These are phyloP conservation scores for Zelostemma sp. DNA, from an alignment of 1,140 invertebrate species.

Conservation along the genomic window DNA sequence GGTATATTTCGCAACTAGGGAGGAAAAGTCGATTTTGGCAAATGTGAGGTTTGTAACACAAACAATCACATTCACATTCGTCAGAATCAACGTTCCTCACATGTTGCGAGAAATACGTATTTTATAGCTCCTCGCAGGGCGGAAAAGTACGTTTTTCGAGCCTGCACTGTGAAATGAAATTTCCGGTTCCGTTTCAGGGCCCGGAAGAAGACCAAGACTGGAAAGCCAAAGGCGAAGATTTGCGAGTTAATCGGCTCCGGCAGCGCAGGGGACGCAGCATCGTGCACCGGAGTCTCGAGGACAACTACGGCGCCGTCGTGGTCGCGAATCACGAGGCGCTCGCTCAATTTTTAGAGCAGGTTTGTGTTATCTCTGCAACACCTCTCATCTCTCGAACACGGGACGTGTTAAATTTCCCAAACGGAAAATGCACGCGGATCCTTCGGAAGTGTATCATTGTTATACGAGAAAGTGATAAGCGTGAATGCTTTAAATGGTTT, in stretches of 20 bases:
- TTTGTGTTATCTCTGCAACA: no score
- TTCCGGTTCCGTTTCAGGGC: slow-evolving; percentile 56
- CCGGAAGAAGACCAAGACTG: slow-evolving; percentile 72
- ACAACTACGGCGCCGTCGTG: slow-evolving; percentile 89
- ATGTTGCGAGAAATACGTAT: no score
- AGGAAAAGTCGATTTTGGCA: no score
- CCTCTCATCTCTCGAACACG: no score
- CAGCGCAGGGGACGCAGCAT: slow-evolving; percentile 82
- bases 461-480: slow-evolving; percentile 12
- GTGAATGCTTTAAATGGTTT: background rate
- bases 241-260: slow-evolving; percentile 72
- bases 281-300: slow-evolving; percentile 85
- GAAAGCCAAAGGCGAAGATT: slow-evolving; percentile 65
- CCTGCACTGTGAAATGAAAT: no score
- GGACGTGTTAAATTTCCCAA: no score
- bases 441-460: slow-evolving; percentile 2
- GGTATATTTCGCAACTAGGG: no score
- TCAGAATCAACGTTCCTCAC: no score
- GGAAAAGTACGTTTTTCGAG: no score
- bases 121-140: no score
- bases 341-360: slow-evolving; percentile 86
- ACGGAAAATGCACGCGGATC: background rate
- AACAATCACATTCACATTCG: no score
- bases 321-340: slow-evolving; percentile 91
- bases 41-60: no score